Percentiles rank a stretch among this genome's conserved stretches.
Conservation (phyloP, 2,797 vertebrate species). For the Malurus splendens region DNA sequence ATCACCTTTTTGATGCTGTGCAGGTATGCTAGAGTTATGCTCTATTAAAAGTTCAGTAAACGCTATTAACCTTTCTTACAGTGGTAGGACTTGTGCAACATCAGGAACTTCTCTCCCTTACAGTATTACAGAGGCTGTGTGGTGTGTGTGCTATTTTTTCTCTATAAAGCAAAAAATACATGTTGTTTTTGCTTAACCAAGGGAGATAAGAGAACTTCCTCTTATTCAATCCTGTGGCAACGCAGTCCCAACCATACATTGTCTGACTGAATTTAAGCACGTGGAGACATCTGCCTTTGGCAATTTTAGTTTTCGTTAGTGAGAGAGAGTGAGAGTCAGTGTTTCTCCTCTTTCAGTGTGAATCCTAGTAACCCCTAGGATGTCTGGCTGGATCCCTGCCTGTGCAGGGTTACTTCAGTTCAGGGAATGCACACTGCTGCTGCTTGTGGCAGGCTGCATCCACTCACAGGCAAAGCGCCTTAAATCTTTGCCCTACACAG, state of each 20-base stretch:
- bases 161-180: neutral
- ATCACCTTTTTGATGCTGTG: neutral
- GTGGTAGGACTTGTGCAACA: neutral
- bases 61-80: neutral
- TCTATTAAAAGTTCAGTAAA: neutral
- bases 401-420: constrained; percentile 57
- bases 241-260: neutral
- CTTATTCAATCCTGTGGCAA: neutral
- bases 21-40: neutral
- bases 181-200: neutral
- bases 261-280: neutral
- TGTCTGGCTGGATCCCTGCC: constrained; percentile 64
- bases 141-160: neutral
- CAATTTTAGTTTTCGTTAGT: constrained; percentile 43
- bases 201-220: constrained; percentile 32
- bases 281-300: neutral
- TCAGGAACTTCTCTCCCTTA: neutral
- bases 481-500: neutral
- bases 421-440: neutral
- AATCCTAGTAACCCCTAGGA: constrained; percentile 64
- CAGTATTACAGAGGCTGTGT: neutral
- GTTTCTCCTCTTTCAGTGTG: constrained; percentile 48
- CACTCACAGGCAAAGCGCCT: neutral
- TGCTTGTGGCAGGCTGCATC: neutral
- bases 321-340: neutral